Base-by-base conservation (phyloP, 1,140 invertebrate genomes). In the Batillaria attramentaria region DNA sequence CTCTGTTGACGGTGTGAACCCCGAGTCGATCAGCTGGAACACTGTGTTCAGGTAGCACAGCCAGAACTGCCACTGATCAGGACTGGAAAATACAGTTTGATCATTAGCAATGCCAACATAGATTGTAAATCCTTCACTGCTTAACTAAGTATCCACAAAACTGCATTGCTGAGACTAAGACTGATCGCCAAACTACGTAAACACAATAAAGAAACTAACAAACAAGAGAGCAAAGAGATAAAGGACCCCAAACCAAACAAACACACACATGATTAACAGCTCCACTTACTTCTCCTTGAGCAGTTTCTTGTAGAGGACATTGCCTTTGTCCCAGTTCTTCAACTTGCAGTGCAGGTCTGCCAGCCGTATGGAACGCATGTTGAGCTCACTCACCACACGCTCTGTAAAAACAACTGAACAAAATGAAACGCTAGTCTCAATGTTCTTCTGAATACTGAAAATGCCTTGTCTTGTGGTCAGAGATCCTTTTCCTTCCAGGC, bases 331-430 rank as follows among this genome's bases (percentile, higher is more conserved):
- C 94, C 95, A 97, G 78, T 93, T 92, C 77, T 94, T 91, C 35
- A 97, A 90, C 85, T 94, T 94, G 73, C 94, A 93, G 46, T 96
- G 92, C 84, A 96, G 93, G 62, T 94, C 94, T 73, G 95, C 94
- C 89, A 94, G 94, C 77, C 94, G 94, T 85, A 93, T 93, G 6
- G 94, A 90, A 13, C 94, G 77, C 73, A 91, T 90, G 73, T 91
- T 84, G 28, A 90, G 79, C 75, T 91, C 88, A 84, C 86, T 88
- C 16, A 87, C 85, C 18, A 93, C 72, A 73, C 88, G 88, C 70
- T 88, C 91, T 91, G 83, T 39, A 41, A 28, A 62, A n/a, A 28
- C 28, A 62, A n/a, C 8, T 13, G 10, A 50, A 50, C 10, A 50
- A 50, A 8, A 50, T 50, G 46, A 8, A 24, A 50, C 24, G 46